A percentile compares a stretch with the other conserved stretches of the same genome.
Evolutionary conservation across 2,797 vertebrate species (phyloP).

Genomic region (Percopsis omiscomaycus): DNA sequence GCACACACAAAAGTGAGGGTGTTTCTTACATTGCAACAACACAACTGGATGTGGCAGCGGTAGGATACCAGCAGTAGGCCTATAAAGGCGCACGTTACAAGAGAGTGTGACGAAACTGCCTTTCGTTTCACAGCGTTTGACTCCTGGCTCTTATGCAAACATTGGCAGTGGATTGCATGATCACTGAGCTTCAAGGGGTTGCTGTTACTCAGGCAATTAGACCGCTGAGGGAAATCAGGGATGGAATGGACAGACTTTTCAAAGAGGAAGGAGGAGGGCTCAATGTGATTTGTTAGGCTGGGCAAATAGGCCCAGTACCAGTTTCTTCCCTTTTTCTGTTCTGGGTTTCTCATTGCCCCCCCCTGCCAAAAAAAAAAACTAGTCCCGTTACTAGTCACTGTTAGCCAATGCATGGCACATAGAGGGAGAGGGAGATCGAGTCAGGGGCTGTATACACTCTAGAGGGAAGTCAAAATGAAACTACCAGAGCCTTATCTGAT

Average conservation of each 20-base stretch:
- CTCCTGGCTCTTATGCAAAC: slow-evolving; percentile 29
- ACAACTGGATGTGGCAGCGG: slow-evolving; percentile 10
- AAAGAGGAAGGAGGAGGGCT: slow-evolving; percentile 2
- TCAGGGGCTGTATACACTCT: slow-evolving; percentile 3
- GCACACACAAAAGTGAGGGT: background rate
- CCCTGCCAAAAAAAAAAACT: too few species aligned
- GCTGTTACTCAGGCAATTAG: slow-evolving; percentile 17
- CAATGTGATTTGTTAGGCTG: slow-evolving; percentile 11
- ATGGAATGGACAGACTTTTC: slow-evolving; percentile 30
- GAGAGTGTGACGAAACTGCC: slow-evolving; percentile 38
- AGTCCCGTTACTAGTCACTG: too few species aligned
- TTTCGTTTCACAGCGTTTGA: slow-evolving; percentile 41
- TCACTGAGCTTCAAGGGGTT: slow-evolving; percentile 19
- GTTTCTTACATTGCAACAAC: too few species aligned
- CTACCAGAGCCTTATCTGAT: slow-evolving; percentile 67
- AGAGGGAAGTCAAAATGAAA: slow-evolving; percentile 63
- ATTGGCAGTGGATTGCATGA: slow-evolving; percentile 18
- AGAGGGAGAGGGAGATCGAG: slow-evolving; percentile 1
- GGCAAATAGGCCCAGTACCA: background rate
- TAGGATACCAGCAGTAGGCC: background rate
- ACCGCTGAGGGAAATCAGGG: slow-evolving; percentile 20
- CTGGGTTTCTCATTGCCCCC: background rate
- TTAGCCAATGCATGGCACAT: slow-evolving; percentile 7
- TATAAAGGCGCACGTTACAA: slow-evolving; percentile 11
- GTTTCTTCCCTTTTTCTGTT: background rate